phyloP scores from a whole-genome alignment of 2,888 invertebrate genomes.

The Phorcus lineatus region DNA sequence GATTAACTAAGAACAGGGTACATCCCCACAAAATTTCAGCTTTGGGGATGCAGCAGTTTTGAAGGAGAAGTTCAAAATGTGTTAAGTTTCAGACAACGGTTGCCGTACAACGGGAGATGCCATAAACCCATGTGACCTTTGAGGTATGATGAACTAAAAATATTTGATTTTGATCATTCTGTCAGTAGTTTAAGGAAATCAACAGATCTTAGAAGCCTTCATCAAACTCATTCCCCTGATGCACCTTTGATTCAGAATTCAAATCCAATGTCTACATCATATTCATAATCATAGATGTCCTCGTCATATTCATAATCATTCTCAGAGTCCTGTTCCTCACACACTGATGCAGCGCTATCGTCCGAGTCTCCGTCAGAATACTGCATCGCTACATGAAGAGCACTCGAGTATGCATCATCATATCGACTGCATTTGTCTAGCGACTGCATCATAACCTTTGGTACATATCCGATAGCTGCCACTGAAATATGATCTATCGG shows the following conservation, averaged over 20 bases:
- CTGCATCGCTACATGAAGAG: conserved; percentile 64
- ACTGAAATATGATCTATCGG: conserved; percentile 71
- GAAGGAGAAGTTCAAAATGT: too few species aligned
- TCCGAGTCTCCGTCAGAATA: conserved; percentile 68
- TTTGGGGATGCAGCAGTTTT: too few species aligned
- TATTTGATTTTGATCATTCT: too few species aligned
- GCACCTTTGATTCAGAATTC: conserved; percentile 31
- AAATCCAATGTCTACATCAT: conserved; percentile 61
- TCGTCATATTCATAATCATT: conserved; percentile 73
- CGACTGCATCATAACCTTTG: conserved; percentile 47
- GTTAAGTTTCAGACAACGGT: too few species aligned
- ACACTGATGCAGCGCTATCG: conserved; percentile 66
- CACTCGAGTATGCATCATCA: conserved; percentile 67
- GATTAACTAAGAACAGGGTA: too few species aligned
- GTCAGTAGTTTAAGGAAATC: too few species aligned
- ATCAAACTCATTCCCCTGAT: too few species aligned
- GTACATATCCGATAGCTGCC: conserved; percentile 61
- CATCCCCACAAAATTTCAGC: too few species aligned
- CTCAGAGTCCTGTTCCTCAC: conserved; percentile 67
- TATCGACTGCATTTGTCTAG: conserved; percentile 60
- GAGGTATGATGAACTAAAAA: too few species aligned
- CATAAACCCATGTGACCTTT: too few species aligned
- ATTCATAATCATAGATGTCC: conserved; percentile 72
- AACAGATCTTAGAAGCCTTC: too few species aligned
- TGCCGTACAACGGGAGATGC: too few species aligned